Conservation (phyloP, 2,888 invertebrate genomes). For the Herminia tarsipennalis region DNA sequence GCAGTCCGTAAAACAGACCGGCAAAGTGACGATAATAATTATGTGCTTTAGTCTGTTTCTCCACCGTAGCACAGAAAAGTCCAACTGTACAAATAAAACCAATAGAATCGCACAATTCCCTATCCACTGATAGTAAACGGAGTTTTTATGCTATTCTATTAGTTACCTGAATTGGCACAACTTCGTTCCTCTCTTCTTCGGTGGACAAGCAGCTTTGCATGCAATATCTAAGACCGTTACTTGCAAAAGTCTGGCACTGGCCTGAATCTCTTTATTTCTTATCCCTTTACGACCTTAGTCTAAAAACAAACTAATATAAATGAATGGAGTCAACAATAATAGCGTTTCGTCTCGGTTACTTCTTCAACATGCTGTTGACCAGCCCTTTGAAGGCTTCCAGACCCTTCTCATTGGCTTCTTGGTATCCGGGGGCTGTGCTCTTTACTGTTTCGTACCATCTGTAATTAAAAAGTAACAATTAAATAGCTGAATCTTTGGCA, state of each 20-base stretch:
- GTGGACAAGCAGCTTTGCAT: no score
- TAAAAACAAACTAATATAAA: constrained; percentile 12
- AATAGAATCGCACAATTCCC: no score
- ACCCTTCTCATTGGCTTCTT: constrained; percentile 85
- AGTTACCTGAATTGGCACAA: no score
- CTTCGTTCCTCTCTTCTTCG: no score
- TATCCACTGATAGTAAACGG: no score
- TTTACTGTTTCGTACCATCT: constrained; percentile 80
- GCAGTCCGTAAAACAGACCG: not conserved
- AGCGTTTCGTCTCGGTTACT: constrained; percentile 50
- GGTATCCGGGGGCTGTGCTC: constrained; percentile 76
- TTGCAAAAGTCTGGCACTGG: not conserved
- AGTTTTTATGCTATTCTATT: no score
- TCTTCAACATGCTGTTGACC: constrained; percentile 73
- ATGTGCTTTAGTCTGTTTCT: no score
- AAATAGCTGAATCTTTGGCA: not conserved
- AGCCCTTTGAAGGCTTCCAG: constrained; percentile 83
- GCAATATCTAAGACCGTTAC: no score
- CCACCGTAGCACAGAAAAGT: no score
- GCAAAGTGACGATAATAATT: no score
- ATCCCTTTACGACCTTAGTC: not conserved
- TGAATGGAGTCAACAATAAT: constrained; percentile 17
- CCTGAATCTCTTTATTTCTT: not conserved
- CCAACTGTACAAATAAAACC: no score
- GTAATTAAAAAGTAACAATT: constrained; percentile 21